Evolutionary conservation across 1,140 invertebrate species (phyloP).

Genomic region (Pseudomyrmex gracilis): DNA sequence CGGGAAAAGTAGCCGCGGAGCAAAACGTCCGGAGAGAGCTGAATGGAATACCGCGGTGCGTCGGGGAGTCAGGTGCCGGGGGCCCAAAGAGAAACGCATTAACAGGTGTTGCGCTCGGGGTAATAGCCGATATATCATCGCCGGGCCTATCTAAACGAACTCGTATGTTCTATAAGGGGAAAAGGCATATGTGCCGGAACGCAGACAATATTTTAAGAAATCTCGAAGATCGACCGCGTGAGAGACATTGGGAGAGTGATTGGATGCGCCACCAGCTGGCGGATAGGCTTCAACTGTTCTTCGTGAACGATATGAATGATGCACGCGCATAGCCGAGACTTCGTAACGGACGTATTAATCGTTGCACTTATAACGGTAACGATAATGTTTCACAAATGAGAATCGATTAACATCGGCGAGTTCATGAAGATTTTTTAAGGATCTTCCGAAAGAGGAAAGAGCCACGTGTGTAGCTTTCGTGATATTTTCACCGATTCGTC

Average conservation of each 20-base stretch:
- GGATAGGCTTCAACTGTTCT: slow-evolving; percentile 36
- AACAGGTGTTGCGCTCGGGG: slow-evolving; percentile 79
- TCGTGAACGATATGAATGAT: slow-evolving; percentile 29
- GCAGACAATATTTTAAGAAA: slow-evolving; percentile 34
- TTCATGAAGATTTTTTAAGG: not conserved
- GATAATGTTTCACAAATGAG: slow-evolving; percentile 23
- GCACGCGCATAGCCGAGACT: not conserved
- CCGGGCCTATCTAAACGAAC: slow-evolving; percentile 58
- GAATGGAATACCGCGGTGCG: slow-evolving; percentile 64
- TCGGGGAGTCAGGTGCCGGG: slow-evolving; percentile 77
- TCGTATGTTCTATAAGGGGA: slow-evolving; percentile 1
- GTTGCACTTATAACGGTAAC: not conserved
- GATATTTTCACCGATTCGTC: slow-evolving; percentile 1
- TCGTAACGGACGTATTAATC: slow-evolving; percentile 16
- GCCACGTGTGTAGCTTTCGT: not conserved
- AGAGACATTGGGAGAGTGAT: slow-evolving; percentile 17
- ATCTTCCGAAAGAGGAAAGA: not conserved
- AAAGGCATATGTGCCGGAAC: slow-evolving; percentile 26
- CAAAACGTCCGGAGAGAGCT: slow-evolving; percentile 67
- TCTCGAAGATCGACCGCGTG: slow-evolving; percentile 21
- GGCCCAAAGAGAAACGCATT: slow-evolving; percentile 78
- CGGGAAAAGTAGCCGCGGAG: slow-evolving; percentile 72
- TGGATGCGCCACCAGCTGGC: slow-evolving; percentile 43
- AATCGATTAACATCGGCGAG: not conserved
- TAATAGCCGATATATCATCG: slow-evolving; percentile 81